Conservation (phyloP, 64 coral and sea anemone species). For the Cladopsammia gracilis region DNA sequence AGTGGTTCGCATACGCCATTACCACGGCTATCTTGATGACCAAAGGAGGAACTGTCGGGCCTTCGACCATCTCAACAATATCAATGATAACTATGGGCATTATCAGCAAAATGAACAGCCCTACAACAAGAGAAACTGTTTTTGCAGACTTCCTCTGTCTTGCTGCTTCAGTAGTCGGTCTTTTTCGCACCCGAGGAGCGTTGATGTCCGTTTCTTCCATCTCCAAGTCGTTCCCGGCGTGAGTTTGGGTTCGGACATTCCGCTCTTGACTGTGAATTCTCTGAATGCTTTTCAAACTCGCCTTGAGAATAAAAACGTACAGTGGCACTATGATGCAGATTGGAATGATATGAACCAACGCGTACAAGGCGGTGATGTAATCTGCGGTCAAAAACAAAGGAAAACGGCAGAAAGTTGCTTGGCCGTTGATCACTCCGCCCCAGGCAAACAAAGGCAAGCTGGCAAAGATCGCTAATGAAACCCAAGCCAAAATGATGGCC, state of each 20-base stretch:
- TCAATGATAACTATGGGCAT: conserved; percentile 85
- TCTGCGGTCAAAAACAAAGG: conserved; percentile 47
- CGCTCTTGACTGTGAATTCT: conserved; percentile 59
- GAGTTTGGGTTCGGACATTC: background rate
- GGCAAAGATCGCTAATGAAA: conserved; percentile 41
- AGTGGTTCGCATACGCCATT: conserved; percentile 77
- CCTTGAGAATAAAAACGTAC: conserved; percentile 82
- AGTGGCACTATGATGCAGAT: conserved; percentile 39
- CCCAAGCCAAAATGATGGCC: conserved; percentile 25
- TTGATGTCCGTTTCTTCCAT: background rate
- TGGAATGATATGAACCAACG: conserved; percentile 58
- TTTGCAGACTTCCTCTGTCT: conserved; percentile 58
- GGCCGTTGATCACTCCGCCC: background rate
- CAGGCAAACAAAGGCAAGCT: conserved; percentile 7
- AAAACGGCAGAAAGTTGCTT: conserved; percentile 64
- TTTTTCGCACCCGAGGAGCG: conserved; percentile 15
- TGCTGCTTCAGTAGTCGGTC: conserved; percentile 10
- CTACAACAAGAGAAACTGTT: conserved; percentile 75
- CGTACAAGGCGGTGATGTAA: conserved; percentile 46
- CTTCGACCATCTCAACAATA: conserved; percentile 63
- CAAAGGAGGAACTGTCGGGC: conserved; percentile 6
- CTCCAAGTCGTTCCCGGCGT: background rate
- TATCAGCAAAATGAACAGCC: conserved; percentile 82
- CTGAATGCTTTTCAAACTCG: conserved; percentile 50
- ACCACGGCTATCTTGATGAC: conserved; percentile 64